Percentiles rank a stretch among this genome's conserved stretches.
Conservation (phyloP, 64 coral and sea anemone genomes). For the Anthopleura sola region DNA sequence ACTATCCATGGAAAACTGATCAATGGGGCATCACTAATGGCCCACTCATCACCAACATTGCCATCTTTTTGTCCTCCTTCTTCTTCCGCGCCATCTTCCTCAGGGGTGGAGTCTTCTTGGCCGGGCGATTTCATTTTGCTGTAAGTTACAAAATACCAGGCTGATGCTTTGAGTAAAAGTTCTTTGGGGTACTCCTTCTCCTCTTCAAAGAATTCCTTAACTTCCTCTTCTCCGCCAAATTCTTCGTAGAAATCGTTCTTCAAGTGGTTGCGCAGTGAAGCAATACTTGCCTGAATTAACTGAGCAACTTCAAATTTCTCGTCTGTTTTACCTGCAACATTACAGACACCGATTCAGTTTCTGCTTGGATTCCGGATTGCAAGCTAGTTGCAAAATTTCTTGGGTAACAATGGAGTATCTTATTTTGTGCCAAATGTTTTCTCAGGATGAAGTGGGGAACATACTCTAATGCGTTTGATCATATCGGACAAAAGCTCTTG, state of each 20-base stretch:
- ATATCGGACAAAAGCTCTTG: too few relatives aligned
- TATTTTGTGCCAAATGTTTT: not conserved
- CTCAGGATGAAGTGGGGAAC: too few relatives aligned
- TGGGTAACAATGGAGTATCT: too few relatives aligned
- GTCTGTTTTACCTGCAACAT: slow-evolving; percentile 57
- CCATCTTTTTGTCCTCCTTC: not conserved
- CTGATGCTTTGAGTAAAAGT: slow-evolving; percentile 67
- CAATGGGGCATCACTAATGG: not conserved
- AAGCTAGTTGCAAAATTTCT: too few relatives aligned
- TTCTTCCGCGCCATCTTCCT: slow-evolving; percentile 9
- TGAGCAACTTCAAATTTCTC: slow-evolving; percentile 85
- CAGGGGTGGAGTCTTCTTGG: not conserved
- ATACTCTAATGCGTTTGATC: too few relatives aligned
- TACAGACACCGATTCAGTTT: not conserved
- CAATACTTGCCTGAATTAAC: slow-evolving; percentile 77
- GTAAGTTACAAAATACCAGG: slow-evolving; percentile 73
- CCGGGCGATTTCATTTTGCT: not conserved
- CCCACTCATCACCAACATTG: not conserved
- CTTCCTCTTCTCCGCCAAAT: slow-evolving; percentile 66
- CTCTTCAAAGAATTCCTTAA: slow-evolving; percentile 55
- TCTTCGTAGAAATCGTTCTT: slow-evolving; percentile 67
- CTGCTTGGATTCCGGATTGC: too few relatives aligned
- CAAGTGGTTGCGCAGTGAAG: slow-evolving; percentile 40
- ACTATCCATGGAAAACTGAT: slow-evolving; percentile 79
- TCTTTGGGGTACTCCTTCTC: slow-evolving; percentile 31